Evolutionary conservation across 1,140 invertebrate genomes (phyloP).

Genomic region (Colletes latitarsis): DNA sequence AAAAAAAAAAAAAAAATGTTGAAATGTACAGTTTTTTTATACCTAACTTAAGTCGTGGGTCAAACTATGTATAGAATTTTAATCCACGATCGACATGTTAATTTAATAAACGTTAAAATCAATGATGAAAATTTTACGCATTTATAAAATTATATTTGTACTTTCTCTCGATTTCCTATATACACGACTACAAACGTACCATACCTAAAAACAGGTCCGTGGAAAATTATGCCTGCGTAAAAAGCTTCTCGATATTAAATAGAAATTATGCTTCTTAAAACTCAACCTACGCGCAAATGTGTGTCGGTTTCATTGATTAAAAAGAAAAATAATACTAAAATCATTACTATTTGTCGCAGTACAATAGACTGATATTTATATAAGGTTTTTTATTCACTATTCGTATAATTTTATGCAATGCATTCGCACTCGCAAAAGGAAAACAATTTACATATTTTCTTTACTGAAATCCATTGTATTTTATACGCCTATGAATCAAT

Average conservation of each 20-base stretch:
- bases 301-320: not conserved
- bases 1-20: slow-evolving; percentile 24
- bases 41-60: slow-evolving; percentile 48
- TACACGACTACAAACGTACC: not conserved
- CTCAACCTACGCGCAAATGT: not conserved
- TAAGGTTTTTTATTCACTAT: slow-evolving; percentile 18
- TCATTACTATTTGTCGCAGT: not conserved
- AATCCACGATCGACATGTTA: slow-evolving; percentile 40
- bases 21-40: slow-evolving; percentile 65
- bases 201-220: not conserved
- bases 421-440: slow-evolving; percentile 14
- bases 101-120: slow-evolving; percentile 59
- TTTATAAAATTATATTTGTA: slow-evolving; percentile 42
- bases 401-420: slow-evolving; percentile 16
- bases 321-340: slow-evolving; percentile 12
- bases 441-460: slow-evolving; percentile 38
- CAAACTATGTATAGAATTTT: slow-evolving; percentile 36
- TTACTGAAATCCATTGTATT: slow-evolving; percentile 51
- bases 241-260: not conserved
- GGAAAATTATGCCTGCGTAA: not conserved
- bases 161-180: slow-evolving; percentile 13
- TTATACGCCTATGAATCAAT: slow-evolving; percentile 45
- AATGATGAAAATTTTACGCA: slow-evolving; percentile 22
- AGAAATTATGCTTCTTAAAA: not conserved
- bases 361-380: slow-evolving; percentile 22